Base-by-base conservation (phyloP, 2,113 vertebrate genomes). In the Pipa parva region DNA sequence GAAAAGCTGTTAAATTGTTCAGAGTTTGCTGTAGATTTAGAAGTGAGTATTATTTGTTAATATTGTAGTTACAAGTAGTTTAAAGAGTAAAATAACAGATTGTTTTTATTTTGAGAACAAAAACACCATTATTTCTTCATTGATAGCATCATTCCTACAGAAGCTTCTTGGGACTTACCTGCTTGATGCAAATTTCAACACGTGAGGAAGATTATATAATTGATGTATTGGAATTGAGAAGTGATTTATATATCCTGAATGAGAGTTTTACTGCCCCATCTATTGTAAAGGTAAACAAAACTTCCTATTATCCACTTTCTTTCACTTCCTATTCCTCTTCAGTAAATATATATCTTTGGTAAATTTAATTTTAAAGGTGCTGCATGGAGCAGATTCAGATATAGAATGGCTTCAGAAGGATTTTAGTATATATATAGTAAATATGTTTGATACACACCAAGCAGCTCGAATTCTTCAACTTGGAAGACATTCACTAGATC, bases 331-430 rank as follows among this genome's bases (percentile, higher is more conserved):
- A n/a, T n/a, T n/a, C n/a, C n/a, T n/a, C n/a, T n/a, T n/a, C n/a
- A n/a, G n/a, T n/a, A n/a, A n/a, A n/a, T 10, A 33, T 33, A 26
- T 52, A 3, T 17, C 50, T 26, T 24, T 28, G 2, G 3, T 27
- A 28, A 3, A n/a, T 5, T 42, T 72, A 2, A 7, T 74, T 24
- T 76, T 72, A 95, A n/a, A n/a, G 97, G 91, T 98, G 58, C 91
- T 99, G 75, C 97, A 99, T 0, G 97, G 97, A 2, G 92, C 95
- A 0, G 96, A 99, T 72, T 97, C 94, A 0, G 97, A 99, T 29
- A 84, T 97, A 0, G 97, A 98, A 66, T 99, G 97, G 97, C 92
- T 99, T 4, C 97, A 99, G 63, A 95, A 91, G 61, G 96, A 99
- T 83, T 92, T 98, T 0, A 94, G 97, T 15, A 74, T 98, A 51